Evolutionary conservation across 2,113 vertebrate species (phyloP).

Genomic region (Pygoscelis antarcticus): DNA sequence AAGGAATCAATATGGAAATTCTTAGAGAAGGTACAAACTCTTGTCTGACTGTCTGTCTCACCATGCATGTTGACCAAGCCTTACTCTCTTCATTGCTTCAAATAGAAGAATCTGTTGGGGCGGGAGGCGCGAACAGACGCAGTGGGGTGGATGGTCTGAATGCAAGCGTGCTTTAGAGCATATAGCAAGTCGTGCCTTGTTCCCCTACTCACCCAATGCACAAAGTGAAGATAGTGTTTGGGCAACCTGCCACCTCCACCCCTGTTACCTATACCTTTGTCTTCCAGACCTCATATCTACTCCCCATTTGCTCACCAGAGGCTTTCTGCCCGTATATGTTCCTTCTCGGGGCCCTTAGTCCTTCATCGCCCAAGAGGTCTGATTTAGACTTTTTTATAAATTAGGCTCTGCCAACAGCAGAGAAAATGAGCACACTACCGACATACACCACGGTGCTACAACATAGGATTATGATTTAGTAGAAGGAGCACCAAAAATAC

Average conservation of each 20-base stretch:
- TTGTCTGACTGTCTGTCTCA: not conserved
- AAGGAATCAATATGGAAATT: not conserved
- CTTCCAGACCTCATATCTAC: not conserved
- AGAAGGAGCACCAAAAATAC: not conserved
- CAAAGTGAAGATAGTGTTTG: not conserved
- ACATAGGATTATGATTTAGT: not conserved
- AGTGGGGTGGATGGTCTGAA: not conserved
- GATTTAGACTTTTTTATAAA: not conserved
- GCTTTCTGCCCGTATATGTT: not conserved
- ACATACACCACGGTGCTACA: not conserved
- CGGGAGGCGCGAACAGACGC: fast-evolving
- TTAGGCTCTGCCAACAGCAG: not conserved
- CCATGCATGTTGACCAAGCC: not conserved
- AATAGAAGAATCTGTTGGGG: not conserved
- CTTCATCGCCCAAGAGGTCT: not conserved
- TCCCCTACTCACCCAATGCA: not conserved
- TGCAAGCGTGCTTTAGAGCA: not conserved
- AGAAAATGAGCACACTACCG: not conserved
- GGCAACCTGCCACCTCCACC: not conserved
- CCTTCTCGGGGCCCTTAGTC: not conserved
- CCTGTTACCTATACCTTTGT: not conserved
- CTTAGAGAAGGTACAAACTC: not conserved
- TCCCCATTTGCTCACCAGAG: not conserved
- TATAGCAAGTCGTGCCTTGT: not conserved
- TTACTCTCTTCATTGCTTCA: not conserved